phyloP scores from a whole-genome alignment of 2,888 invertebrate species.

The Empis livida region DNA sequence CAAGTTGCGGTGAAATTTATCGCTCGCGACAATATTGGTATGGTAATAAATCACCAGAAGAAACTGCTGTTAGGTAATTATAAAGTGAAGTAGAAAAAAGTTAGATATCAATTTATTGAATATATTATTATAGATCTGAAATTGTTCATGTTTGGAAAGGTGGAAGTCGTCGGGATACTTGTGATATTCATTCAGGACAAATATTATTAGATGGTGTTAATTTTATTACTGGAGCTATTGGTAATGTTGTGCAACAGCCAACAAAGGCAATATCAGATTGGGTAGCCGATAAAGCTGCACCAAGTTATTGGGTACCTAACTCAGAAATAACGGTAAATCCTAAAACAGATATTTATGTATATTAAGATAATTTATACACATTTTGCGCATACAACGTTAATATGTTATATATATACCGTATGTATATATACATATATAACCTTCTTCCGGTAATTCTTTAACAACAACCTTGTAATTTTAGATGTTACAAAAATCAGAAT shows the following conservation, averaged over 20 bases:
- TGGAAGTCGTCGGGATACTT: constrained; percentile 37
- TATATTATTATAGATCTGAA: constrained; percentile 37
- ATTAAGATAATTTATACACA: neutral
- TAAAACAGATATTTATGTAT: neutral
- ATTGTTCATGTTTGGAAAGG: constrained; percentile 58
- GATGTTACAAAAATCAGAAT: no score
- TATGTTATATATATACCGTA: no score
- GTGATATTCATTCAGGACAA: constrained; percentile 44
- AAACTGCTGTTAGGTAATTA: constrained; percentile 42
- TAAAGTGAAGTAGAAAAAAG: no score
- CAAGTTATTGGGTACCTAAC: constrained; percentile 69
- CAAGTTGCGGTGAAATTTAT: constrained; percentile 43
- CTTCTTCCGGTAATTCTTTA: no score
- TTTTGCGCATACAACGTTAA: neutral
- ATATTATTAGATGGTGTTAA: constrained; percentile 51
- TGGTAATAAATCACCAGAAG: constrained; percentile 62
- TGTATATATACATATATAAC: no score
- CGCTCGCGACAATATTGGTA: constrained; percentile 69
- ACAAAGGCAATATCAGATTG: constrained; percentile 50
- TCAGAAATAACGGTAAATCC: constrained; percentile 52
- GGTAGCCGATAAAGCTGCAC: constrained; percentile 63
- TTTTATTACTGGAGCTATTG: constrained; percentile 47
- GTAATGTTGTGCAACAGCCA: constrained; percentile 55
- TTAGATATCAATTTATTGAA: no score
- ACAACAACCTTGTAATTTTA: no score